Conservation (phyloP, 92 coral and sea anemone species). For the Porites lobata region DNA sequence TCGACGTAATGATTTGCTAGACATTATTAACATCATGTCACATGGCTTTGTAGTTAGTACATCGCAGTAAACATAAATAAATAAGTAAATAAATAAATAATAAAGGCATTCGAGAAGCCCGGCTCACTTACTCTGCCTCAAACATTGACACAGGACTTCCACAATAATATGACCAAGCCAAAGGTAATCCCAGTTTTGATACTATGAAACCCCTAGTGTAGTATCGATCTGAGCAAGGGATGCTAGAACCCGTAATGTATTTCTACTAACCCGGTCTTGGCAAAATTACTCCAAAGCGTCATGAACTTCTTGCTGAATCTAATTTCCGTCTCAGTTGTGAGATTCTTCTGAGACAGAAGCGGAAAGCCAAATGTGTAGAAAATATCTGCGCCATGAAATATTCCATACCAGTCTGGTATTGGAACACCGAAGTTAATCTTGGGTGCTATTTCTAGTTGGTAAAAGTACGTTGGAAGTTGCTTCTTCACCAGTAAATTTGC, state of each 20-base stretch:
- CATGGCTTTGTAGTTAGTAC: too few species aligned
- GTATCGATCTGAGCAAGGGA: neutral
- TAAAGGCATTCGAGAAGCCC: too few species aligned
- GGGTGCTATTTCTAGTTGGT: conserved; percentile 52
- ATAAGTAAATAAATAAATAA: too few species aligned
- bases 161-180: too few species aligned
- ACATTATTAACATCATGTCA: too few species aligned
- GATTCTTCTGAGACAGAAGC: neutral
- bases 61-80: too few species aligned
- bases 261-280: conserved; percentile 65
- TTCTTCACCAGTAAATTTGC: conserved; percentile 63
- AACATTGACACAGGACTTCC: too few species aligned
- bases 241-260: neutral
- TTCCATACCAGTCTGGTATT: conserved; percentile 34
- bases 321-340: neutral
- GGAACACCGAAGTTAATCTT: neutral
- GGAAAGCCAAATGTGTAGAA: conserved; percentile 54
- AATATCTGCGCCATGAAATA: conserved; percentile 58
- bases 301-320: conserved; percentile 48
- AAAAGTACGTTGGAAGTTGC: conserved; percentile 59
- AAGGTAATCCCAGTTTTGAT: neutral
- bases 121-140: too few species aligned
- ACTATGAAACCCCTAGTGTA: too few species aligned
- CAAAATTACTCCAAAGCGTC: conserved; percentile 59
- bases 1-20: too few species aligned